phyloP scores from a whole-genome alignment of 2,888 invertebrate species.

The Resseliella maxima region DNA sequence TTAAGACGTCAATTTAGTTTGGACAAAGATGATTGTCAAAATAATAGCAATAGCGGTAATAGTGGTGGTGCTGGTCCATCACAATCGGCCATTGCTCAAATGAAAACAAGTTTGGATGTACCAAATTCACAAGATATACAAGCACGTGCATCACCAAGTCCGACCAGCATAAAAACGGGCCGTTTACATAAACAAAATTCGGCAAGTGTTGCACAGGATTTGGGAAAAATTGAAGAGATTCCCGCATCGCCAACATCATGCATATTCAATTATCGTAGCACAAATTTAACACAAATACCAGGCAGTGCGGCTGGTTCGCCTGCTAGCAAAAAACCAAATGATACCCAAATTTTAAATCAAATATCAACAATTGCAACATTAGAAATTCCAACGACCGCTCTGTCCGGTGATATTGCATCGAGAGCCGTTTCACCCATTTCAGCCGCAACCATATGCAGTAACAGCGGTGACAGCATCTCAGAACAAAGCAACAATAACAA shows the following conservation, averaged over 20 bases:
- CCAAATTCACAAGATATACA: constrained; percentile 64
- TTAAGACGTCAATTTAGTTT: constrained; percentile 77
- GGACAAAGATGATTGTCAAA: constrained; percentile 73
- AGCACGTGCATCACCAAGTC: neutral
- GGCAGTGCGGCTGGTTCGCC: constrained; percentile 57
- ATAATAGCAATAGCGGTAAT: neutral
- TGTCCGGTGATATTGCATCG: neutral
- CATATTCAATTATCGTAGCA: neutral
- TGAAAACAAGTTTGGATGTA: constrained; percentile 64
- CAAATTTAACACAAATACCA: constrained; percentile 38
- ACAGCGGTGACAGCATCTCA: neutral
- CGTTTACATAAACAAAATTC: constrained; percentile 76
- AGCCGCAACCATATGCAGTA: constrained; percentile 7
- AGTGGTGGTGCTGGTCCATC: neutral
- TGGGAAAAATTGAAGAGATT: constrained; percentile 78
- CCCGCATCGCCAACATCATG: constrained; percentile 68
- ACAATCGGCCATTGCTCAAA: constrained; percentile 32
- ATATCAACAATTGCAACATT: constrained; percentile 32
- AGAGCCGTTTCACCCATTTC: constrained; percentile 37
- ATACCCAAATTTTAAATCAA: neutral
- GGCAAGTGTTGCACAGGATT: constrained; percentile 75
- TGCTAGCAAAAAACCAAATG: constrained; percentile 24
- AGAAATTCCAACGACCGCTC: neutral
- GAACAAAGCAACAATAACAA: constrained; percentile 21
- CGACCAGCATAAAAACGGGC: constrained; percentile 32